These are phyloP conservation scores for Lobophora halterata DNA, from an alignment of 2,888 invertebrate genomes.

Conservation along the genomic window DNA sequence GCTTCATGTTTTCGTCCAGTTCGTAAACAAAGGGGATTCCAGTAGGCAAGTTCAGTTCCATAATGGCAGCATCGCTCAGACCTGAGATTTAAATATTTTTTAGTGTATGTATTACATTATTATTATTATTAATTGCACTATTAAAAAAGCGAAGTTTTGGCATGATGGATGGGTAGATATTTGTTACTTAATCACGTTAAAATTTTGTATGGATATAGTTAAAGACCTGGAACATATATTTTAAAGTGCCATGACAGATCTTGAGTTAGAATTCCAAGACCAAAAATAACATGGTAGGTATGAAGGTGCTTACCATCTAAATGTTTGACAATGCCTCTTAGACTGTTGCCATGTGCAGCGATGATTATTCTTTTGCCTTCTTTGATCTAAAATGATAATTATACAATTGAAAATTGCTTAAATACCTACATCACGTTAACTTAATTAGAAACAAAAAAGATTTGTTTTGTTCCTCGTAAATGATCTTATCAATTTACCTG, in stretches of 20 bases:
- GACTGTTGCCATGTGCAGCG: constrained; percentile 93
- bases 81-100: constrained; percentile 55
- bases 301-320: constrained; percentile 88
- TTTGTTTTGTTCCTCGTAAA: too few species aligned
- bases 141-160: too few species aligned
- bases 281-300: too few species aligned
- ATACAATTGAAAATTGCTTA: background rate
- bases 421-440: background rate
- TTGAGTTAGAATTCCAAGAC: too few species aligned
- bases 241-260: too few species aligned
- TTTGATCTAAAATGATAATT: constrained; percentile 81
- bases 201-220: too few species aligned
- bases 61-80: constrained; percentile 86
- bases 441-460: too few species aligned
- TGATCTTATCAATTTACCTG: too few species aligned
- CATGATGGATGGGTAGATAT: too few species aligned
- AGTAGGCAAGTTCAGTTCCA: constrained; percentile 88
- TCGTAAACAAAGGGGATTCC: constrained; percentile 91
- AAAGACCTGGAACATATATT: too few species aligned
- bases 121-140: background rate
- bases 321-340: constrained; percentile 92
- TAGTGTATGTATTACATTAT: background rate
- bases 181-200: too few species aligned
- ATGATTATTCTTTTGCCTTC: constrained; percentile 89
- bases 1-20: constrained; percentile 85